A percentile compares a stretch with the other conserved stretches of the same genome.
phyloP scores from a whole-genome alignment of 1,140 invertebrate genomes.

The Anastatus disparis region DNA sequence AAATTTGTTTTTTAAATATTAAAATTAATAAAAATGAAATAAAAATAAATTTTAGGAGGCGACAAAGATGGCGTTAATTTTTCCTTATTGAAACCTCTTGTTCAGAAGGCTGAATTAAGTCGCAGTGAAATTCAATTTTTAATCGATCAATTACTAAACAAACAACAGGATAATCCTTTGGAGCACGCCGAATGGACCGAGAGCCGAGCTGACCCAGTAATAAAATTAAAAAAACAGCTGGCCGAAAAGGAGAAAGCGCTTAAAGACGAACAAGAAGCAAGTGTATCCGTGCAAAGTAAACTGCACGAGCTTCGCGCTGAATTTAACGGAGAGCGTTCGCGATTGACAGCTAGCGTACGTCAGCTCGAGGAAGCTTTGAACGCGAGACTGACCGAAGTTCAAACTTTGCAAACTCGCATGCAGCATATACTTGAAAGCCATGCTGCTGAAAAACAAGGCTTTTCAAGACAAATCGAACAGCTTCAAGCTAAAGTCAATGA shows the following conservation, averaged over 20 bases:
- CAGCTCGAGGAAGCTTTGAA: slow-evolving; percentile 70
- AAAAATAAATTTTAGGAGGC: slow-evolving; percentile 68
- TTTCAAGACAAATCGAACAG: slow-evolving; percentile 65
- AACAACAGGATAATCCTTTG: slow-evolving; percentile 80
- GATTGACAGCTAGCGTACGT: slow-evolving; percentile 68
- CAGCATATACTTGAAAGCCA: slow-evolving; percentile 72
- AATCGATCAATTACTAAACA: slow-evolving; percentile 88
- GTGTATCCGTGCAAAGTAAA: slow-evolving; percentile 76
- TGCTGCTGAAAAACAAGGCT: slow-evolving; percentile 66
- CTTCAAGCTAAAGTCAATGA: slow-evolving; percentile 72
- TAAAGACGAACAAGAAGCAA: slow-evolving; percentile 77
- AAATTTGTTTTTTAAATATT: not conserved
- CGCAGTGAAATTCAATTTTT: slow-evolving; percentile 87
- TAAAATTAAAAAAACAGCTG: slow-evolving; percentile 86
- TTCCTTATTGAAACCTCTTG: slow-evolving; percentile 76
- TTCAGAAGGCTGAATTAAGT: slow-evolving; percentile 82
- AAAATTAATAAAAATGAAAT: not conserved
- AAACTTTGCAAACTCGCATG: slow-evolving; percentile 70
- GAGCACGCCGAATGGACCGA: slow-evolving; percentile 87
- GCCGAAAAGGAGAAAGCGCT: slow-evolving; percentile 82
- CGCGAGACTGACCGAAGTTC: slow-evolving; percentile 67
- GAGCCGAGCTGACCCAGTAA: slow-evolving; percentile 85
- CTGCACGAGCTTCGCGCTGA: slow-evolving; percentile 81
- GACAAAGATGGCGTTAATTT: slow-evolving; percentile 75
- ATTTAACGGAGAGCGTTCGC: slow-evolving; percentile 73